Conservation (phyloP, 2,797 vertebrate genomes). For the Gallinago solitaria region DNA sequence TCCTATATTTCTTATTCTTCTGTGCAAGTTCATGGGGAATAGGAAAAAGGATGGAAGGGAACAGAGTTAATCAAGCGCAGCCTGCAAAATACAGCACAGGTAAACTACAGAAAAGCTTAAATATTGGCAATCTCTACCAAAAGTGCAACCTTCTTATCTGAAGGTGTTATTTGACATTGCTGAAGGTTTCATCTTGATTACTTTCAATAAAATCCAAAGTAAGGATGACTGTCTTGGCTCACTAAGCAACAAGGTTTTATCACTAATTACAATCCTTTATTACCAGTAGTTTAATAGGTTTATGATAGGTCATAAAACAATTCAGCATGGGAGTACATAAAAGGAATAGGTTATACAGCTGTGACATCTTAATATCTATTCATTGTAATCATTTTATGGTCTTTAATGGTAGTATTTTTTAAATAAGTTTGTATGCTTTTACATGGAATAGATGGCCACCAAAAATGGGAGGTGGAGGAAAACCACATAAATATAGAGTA, state of each 20-base stretch:
- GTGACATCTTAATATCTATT: slow-evolving; percentile 88
- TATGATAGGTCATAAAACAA: slow-evolving; percentile 95
- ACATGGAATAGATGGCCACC: slow-evolving; percentile 57
- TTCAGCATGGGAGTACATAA: slow-evolving; percentile 87
- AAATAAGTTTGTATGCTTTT: slow-evolving; percentile 74
- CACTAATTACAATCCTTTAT: slow-evolving; percentile 97
- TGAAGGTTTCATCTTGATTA: slow-evolving; percentile 83
- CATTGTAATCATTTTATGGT: slow-evolving; percentile 81
- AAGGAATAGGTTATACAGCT: slow-evolving; percentile 85
- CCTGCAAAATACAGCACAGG: neutral
- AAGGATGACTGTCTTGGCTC: slow-evolving; percentile 89
- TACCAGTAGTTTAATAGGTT: slow-evolving; percentile 92
- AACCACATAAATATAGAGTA: slow-evolving; percentile 82
- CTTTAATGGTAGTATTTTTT: slow-evolving; percentile 73
- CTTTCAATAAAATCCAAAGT: slow-evolving; percentile 83
- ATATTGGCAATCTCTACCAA: neutral
- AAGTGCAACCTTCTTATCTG: slow-evolving; percentile 31
- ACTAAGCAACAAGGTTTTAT: slow-evolving; percentile 92
- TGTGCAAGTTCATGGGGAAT: neutral
- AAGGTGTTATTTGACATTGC: slow-evolving; percentile 79
- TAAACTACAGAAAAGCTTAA: neutral
- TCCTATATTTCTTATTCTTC: neutral
- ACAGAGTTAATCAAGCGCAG: neutral
- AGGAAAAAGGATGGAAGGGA: neutral
- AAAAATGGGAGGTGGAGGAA: slow-evolving; percentile 65